These are phyloP conservation scores for Drosophila auraria DNA, from an alignment of 1,140 invertebrate genomes.

Conservation along the genomic window DNA sequence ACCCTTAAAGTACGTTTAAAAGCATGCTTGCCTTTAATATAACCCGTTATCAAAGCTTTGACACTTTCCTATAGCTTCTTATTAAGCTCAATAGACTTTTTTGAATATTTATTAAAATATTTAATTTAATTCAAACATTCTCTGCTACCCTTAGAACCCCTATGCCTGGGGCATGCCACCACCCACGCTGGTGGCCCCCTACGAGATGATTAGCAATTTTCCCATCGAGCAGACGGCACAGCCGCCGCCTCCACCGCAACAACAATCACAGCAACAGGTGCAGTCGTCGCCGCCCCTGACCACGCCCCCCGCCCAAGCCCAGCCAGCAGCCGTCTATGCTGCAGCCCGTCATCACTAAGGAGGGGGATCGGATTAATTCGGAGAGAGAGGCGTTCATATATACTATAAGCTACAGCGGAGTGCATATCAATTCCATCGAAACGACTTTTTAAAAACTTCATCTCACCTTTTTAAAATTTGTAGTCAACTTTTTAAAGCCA, in stretches of 20 bases:
- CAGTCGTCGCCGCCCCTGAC: background rate
- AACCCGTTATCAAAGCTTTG: too few species aligned
- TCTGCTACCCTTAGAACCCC: conserved; percentile 20
- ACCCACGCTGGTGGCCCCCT: conserved; percentile 30
- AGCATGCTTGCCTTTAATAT: background rate
- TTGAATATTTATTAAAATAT: too few species aligned
- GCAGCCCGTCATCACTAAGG: conserved; percentile 49
- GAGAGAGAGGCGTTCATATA: background rate
- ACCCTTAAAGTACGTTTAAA: background rate
- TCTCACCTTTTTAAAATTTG: conserved; percentile 16
- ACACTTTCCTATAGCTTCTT: too few species aligned
- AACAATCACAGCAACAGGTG: conserved; percentile 17
- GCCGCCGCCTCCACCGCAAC: background rate
- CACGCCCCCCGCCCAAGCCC: conserved; percentile 3
- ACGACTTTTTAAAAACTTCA: conserved; percentile 17
- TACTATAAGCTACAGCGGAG: background rate
- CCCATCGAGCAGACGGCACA: conserved; percentile 25
- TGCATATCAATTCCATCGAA: conserved; percentile 4
- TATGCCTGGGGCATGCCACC: conserved; percentile 53
- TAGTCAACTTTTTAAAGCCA: conserved; percentile 16
- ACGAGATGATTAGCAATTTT: conserved; percentile 39
- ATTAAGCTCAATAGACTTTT: too few species aligned
- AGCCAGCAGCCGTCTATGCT: conserved; percentile 31
- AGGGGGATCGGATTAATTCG: background rate
- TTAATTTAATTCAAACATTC: background rate